Conservation (phyloP, 2,888 invertebrate genomes). For the Sturmia bella region DNA sequence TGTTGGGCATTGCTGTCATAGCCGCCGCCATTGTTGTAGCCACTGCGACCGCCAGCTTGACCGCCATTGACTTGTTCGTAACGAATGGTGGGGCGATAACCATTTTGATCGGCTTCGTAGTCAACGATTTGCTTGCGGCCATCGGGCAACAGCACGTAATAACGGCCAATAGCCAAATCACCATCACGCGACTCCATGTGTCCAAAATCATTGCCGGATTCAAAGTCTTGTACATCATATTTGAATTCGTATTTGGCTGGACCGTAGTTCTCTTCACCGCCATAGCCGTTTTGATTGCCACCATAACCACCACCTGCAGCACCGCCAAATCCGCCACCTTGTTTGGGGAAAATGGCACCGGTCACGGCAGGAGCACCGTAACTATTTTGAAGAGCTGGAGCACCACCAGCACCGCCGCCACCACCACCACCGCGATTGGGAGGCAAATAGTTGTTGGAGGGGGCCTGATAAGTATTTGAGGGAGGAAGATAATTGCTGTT, state of each 20-base stretch:
- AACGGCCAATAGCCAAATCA: conserved; percentile 85
- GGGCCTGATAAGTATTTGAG: conserved; percentile 76
- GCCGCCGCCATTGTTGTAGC: conserved; percentile 74
- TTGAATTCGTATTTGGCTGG: conserved; percentile 88
- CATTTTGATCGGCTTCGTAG: conserved; percentile 87
- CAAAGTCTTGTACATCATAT: conserved; percentile 86
- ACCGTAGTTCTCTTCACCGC: conserved; percentile 83
- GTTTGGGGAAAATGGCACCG: conserved; percentile 82
- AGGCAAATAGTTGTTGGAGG: conserved; percentile 77
- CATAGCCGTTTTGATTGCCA: conserved; percentile 71
- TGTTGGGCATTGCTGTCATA: conserved; percentile 69
- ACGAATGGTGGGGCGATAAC: conserved; percentile 86
- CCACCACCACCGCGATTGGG: conserved; percentile 82
- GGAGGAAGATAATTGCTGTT: conserved; percentile 82
- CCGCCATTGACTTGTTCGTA: conserved; percentile 85
- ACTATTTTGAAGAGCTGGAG: conserved; percentile 80
- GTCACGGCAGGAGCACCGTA: conserved; percentile 84
- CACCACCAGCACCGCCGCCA: conserved; percentile 73
- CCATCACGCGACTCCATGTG: conserved; percentile 86
- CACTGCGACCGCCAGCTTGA: conserved; percentile 73
- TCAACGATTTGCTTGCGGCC: conserved; percentile 87
- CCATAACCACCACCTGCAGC: conserved; percentile 67
- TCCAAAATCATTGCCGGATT: conserved; percentile 86
- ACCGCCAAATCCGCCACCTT: conserved; percentile 62
- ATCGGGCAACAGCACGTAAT: conserved; percentile 87